A percentile compares a stretch with the other conserved stretches of the same genome.
Conservation (phyloP, 2,113 vertebrate genomes). For the Capra hircus region DNA sequence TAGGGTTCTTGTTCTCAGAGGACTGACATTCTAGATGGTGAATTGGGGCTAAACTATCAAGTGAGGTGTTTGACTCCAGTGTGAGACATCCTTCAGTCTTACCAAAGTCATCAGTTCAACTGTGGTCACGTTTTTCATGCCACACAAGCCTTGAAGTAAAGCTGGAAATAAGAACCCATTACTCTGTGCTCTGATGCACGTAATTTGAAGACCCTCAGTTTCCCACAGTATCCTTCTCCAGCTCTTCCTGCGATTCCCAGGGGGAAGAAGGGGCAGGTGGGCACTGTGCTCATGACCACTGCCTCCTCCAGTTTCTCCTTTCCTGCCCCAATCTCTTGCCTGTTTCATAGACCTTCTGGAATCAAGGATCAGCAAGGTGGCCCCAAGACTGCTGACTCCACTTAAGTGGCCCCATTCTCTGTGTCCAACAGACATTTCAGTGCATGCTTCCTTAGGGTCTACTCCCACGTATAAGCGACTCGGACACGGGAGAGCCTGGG, state of each 20-base stretch:
- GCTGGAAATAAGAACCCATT: not conserved
- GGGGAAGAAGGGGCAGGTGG: no score
- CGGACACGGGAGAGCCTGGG: fast-evolving
- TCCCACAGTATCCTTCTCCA: not conserved
- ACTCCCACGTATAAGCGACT: fast-evolving
- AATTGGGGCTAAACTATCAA: not conserved
- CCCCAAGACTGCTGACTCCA: not conserved
- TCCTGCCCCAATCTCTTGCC: not conserved
- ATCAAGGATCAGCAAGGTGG: not conserved
- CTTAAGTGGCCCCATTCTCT: fast-evolving
- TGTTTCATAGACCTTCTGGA: not conserved
- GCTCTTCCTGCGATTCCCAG: no score
- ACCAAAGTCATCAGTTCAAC: not conserved
- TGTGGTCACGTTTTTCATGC: fast-evolving
- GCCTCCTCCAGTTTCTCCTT: not conserved
- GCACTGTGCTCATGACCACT: no score
- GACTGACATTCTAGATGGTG: not conserved
- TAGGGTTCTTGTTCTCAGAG: not conserved
- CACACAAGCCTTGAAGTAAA: not conserved
- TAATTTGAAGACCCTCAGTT: fast-evolving
- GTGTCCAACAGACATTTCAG: not conserved
- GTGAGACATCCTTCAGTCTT: not conserved
- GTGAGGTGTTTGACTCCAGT: not conserved
- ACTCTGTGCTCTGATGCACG: not conserved
- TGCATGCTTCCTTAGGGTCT: not conserved